Conservation (phyloP, 30 jellyfish, hydroid and myxozoan species). For the Turritopsis dohrnii region DNA sequence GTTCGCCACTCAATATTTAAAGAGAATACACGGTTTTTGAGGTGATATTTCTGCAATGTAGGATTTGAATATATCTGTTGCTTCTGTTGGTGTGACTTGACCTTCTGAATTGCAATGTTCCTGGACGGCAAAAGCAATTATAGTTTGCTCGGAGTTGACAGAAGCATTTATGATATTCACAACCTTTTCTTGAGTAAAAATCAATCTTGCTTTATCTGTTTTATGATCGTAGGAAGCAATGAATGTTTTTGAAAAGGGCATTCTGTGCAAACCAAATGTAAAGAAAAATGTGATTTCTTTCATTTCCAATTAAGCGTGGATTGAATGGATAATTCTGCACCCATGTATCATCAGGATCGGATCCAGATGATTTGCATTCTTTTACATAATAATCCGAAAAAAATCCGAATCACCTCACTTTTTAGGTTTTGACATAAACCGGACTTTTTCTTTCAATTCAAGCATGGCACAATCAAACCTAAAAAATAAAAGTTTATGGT, state of each 20-base stretch:
- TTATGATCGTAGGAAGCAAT: conserved; percentile 54
- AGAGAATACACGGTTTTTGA: conserved; percentile 63
- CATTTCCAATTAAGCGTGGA: conserved; percentile 70
- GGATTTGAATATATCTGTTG: conserved; percentile 45
- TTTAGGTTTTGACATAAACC: background rate
- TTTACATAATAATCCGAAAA: background rate
- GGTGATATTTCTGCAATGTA: conserved; percentile 84
- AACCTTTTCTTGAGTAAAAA: conserved; percentile 54
- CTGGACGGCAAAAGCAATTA: conserved; percentile 62
- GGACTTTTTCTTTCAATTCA: background rate
- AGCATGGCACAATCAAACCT: background rate
- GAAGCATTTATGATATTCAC: conserved; percentile 66
- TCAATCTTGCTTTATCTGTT: conserved; percentile 16
- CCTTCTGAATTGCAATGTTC: conserved; percentile 31
- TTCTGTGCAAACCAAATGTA: conserved; percentile 48
- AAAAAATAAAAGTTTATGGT: too few species aligned
- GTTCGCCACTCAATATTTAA: conserved; percentile 74
- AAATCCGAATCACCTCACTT: background rate
- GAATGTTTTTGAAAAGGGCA: conserved; percentile 37
- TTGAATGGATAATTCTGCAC: background rate
- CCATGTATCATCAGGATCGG: background rate
- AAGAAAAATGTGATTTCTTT: conserved; percentile 53
- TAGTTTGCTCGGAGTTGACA: conserved; percentile 44
- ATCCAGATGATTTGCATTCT: background rate
- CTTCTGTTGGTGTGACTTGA: conserved; percentile 33